Conservation (phyloP, 2,113 vertebrate species). For the Poeciliopsis turrubarensis region DNA sequence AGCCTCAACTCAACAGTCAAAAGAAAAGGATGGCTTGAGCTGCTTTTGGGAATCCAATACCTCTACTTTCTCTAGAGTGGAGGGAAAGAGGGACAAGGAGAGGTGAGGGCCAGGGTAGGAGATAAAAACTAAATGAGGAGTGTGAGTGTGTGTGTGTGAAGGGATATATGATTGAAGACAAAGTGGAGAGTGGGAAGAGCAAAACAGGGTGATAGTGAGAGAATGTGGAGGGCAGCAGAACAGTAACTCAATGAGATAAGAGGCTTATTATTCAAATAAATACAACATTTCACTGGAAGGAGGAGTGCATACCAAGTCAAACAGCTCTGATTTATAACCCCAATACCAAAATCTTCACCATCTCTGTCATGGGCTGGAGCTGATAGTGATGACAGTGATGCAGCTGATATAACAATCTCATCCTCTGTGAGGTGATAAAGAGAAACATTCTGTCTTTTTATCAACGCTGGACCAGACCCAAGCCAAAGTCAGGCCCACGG, state of each 20-base stretch:
- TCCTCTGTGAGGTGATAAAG: constrained; percentile 35
- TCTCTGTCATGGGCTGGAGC: constrained; percentile 42
- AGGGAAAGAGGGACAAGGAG: constrained; percentile 39
- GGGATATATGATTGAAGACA: constrained; percentile 33
- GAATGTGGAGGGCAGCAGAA: constrained; percentile 36
- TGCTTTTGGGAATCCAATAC: constrained; percentile 18
- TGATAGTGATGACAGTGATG: constrained; percentile 57
- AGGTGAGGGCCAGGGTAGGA: constrained; percentile 54
- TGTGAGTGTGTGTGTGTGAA: neutral
- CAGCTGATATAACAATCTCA: constrained; percentile 45
- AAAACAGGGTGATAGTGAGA: constrained; percentile 28
- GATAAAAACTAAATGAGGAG: constrained; percentile 34
- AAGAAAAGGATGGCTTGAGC: constrained; percentile 7
- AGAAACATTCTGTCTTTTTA: constrained; percentile 33
- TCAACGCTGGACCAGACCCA: constrained; percentile 10
- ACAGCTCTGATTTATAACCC: constrained; percentile 51
- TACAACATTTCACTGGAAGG: constrained; percentile 37
- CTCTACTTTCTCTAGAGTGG: constrained; percentile 8
- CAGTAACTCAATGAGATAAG: constrained; percentile 61
- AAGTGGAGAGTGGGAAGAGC: constrained; percentile 16
- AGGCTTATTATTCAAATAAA: constrained; percentile 70
- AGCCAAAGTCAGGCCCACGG: constrained; percentile 28
- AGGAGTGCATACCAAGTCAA: constrained; percentile 27
- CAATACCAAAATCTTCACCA: constrained; percentile 44
- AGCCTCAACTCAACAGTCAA: neutral